Percentiles rank a stretch among this genome's conserved stretches.
Evolutionary conservation across 2,888 invertebrate species (phyloP).

Genomic region (Protodeltote pygarga): DNA sequence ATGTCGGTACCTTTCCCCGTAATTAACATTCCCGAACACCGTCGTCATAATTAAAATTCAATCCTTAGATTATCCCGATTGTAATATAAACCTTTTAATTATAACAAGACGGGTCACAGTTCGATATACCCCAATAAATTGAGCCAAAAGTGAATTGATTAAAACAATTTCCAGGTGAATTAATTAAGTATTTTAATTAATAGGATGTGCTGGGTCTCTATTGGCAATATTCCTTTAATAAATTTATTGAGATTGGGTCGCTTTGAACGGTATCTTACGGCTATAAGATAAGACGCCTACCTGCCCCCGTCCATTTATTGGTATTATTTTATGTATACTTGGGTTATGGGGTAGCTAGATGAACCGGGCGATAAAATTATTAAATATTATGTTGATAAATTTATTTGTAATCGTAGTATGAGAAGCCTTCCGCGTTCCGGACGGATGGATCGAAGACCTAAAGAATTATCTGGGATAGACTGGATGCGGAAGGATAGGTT

Average conservation of each 20-base stretch:
- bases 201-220: slow-evolving; percentile 85
- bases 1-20: neutral
- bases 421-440: too few species aligned
- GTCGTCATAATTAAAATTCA: slow-evolving; percentile 45
- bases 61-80: slow-evolving; percentile 46
- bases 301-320: slow-evolving; percentile 60
- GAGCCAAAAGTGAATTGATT: slow-evolving; percentile 82
- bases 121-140: slow-evolving; percentile 84
- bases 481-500: too few species aligned
- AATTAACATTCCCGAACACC: slow-evolving; percentile 10
- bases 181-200: slow-evolving; percentile 87
- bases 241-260: slow-evolving; percentile 85
- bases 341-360: slow-evolving; percentile 5
- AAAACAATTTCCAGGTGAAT: slow-evolving; percentile 86
- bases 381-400: neutral
- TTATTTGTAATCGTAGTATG: neutral
- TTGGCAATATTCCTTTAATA: slow-evolving; percentile 87
- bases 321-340: slow-evolving; percentile 44
- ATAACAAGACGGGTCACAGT: slow-evolving; percentile 56
- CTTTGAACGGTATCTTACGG: slow-evolving; percentile 73
- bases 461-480: too few species aligned
- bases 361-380: neutral
- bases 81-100: slow-evolving; percentile 52
- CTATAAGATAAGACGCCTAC: slow-evolving; percentile 74
- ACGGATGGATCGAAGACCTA: too few species aligned